phyloP scores from a whole-genome alignment of 2,113 vertebrate species.

The Ciconia stormi region DNA sequence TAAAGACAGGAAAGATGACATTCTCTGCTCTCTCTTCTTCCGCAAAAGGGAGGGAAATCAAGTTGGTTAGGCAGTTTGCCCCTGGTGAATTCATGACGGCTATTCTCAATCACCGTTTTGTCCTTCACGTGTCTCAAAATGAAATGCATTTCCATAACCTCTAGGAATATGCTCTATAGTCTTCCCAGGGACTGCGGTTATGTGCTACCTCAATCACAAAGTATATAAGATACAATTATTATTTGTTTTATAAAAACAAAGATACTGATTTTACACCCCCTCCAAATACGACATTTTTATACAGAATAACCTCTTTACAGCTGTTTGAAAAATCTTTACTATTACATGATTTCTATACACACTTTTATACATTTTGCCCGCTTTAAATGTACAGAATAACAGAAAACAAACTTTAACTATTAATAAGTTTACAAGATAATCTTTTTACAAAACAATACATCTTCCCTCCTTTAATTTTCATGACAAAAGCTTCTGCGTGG shows the following conservation, averaged over 20 bases:
- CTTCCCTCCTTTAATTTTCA: neutral
- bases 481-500: neutral
- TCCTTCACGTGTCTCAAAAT: neutral
- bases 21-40: neutral
- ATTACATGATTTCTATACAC: neutral
- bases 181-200: neutral
- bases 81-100: neutral
- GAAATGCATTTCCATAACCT: neutral
- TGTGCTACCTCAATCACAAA: accelerated
- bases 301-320: neutral
- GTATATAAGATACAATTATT: neutral
- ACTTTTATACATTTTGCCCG: conserved; percentile 1
- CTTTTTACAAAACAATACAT: neutral
- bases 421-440: neutral
- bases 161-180: neutral
- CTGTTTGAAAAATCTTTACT: neutral
- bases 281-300: neutral
- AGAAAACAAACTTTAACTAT: neutral
- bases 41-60: neutral
- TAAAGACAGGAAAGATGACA: neutral
- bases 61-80: neutral
- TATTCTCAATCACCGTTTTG: neutral
- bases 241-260: neutral
- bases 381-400: neutral
- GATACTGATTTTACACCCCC: neutral